Evolutionary conservation across 2,797 vertebrate species (phyloP), one percentile per base, ranked within the genome.

Genomic region (Gobio occitaniae): DNA sequence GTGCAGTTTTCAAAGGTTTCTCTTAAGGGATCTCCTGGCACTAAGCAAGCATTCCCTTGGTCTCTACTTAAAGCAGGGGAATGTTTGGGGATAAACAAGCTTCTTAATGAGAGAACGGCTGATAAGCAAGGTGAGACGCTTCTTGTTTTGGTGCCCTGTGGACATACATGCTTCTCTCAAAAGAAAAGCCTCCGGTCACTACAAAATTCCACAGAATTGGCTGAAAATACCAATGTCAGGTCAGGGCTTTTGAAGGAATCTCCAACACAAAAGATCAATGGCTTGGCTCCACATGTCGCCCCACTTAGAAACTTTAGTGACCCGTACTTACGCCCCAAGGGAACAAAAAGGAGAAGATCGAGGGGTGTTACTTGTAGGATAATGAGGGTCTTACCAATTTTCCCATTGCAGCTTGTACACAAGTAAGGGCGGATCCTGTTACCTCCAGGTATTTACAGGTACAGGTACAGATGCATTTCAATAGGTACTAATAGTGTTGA

Each of bases 191-290:
- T 69, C 71, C 5, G 81, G 74, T 84, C 75, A 82, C 52, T 15
- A 44, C 69, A 61, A 61, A 70, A 90, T 86, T 88, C 87, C 82
- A 71, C 3, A 9, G 47, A 32, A 74, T 48, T 76, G 78, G 89
- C 89, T 3, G 44, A 84, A 86, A 90, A 86, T 85, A 79, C 47
- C 84, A 91, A 80, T 90, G 84, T 87, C 3, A 89, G 90, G 91
- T 86, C 47, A 86, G 90, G 89, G 86, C 88, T 87, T 89, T 88
- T 91, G 50, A 59, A 85, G 89, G 86, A 90, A 82, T 6, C 86
- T 11, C 63, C 1, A 50, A 86, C 84, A 92, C 90, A 93, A 92
- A 84, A 88, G 90, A 93, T 93, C 92, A 88, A 86, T 91, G 87
- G 82, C 85, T 78, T 87, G 92, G 91, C 90, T 91, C 91, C 83